Evolutionary conservation across 2,113 vertebrate species (phyloP).

Genomic region (Erinaceus europaeus): DNA sequence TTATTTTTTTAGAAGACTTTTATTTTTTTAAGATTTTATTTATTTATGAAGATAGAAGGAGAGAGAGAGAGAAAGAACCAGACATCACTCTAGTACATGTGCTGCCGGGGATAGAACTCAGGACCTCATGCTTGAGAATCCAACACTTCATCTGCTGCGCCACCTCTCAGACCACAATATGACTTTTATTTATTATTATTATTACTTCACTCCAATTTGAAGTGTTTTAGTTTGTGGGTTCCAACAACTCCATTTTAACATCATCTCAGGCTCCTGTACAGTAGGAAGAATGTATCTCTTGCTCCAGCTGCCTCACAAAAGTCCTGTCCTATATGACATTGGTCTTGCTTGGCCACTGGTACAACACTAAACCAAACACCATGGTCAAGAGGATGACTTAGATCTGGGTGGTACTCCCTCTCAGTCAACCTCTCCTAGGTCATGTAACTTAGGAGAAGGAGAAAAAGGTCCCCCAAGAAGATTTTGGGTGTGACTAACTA

Average conservation of each 20-base stretch:
- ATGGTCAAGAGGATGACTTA: neutral
- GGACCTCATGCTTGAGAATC: too few relatives aligned
- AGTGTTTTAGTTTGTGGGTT: neutral
- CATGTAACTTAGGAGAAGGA: neutral
- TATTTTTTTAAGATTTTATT: too few relatives aligned
- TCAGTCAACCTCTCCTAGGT: neutral
- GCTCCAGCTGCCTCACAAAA: neutral
- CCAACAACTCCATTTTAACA: neutral
- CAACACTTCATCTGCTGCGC: too few relatives aligned
- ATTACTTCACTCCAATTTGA: too few relatives aligned
- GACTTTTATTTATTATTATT: too few relatives aligned
- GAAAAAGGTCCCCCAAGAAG: too few relatives aligned
- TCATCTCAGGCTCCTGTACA: neutral
- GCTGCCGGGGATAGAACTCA: too few relatives aligned
- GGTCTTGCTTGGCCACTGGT: neutral
- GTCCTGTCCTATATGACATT: neutral
- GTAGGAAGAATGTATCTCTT: neutral
- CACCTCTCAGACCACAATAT: too few relatives aligned
- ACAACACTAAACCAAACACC: neutral
- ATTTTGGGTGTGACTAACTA: neutral
- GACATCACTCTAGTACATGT: too few relatives aligned
- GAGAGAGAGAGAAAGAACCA: too few relatives aligned
- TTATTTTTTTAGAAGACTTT: too few relatives aligned
- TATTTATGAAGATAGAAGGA: too few relatives aligned
- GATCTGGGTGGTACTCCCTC: neutral